These are phyloP conservation scores for Eudemis profundana DNA, from an alignment of 2,888 invertebrate genomes.

Conservation along the genomic window DNA sequence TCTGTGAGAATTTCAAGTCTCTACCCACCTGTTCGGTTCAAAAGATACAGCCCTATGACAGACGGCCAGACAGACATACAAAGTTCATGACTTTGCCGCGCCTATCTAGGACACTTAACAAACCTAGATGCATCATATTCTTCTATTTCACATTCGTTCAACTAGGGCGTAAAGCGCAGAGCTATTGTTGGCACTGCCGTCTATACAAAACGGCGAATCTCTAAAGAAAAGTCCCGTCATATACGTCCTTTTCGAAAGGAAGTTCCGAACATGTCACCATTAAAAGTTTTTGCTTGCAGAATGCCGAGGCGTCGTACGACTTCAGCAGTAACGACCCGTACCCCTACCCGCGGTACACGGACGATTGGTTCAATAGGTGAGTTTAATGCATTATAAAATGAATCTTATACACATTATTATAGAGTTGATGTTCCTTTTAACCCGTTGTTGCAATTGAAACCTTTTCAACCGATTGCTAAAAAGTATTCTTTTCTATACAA, in stretches of 20 bases:
- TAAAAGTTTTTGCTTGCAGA: conserved; percentile 85
- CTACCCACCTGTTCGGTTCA: too few species aligned
- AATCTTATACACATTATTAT: conserved; percentile 26
- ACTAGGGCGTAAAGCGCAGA: neutral
- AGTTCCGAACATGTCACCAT: conserved; percentile 8
- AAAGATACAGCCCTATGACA: too few species aligned
- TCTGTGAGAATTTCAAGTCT: too few species aligned
- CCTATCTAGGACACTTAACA: too few species aligned
- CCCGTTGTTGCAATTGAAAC: too few species aligned
- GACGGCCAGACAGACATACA: too few species aligned
- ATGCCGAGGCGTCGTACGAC: conserved; percentile 99
- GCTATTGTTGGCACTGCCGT: neutral
- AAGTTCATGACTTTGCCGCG: too few species aligned
- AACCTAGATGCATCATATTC: too few species aligned
- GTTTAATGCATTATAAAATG: conserved; percentile 49
- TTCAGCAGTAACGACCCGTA: conserved; percentile 99
- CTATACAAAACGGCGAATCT: neutral
- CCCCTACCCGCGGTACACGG: conserved; percentile 99
- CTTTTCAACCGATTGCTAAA: too few species aligned
- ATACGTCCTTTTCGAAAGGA: neutral
- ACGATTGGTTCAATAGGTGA: conserved; percentile 99
- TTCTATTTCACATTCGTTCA: too few species aligned
- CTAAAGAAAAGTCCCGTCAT: neutral
- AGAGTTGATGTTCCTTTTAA: neutral
- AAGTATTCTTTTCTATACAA: too few species aligned